A percentile compares a stretch with the other conserved stretches of the same genome.
Evolutionary conservation across 2,797 vertebrate species (phyloP).

Genomic region (Mycteria americana): DNA sequence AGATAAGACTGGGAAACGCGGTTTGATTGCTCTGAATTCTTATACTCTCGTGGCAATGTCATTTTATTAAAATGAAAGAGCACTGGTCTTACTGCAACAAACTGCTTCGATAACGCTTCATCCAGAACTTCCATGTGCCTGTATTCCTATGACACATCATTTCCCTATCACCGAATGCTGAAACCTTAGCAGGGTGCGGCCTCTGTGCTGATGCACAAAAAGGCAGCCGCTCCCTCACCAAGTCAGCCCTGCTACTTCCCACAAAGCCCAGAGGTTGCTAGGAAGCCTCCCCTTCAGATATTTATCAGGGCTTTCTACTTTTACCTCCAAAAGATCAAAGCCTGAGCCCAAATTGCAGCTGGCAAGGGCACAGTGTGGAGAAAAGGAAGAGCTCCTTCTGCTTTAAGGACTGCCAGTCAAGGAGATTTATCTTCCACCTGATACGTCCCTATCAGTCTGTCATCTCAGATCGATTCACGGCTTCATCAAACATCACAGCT

Average conservation of each 20-base stretch:
- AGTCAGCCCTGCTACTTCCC: neutral
- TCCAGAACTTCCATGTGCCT: neutral
- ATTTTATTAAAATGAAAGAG: neutral
- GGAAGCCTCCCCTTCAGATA: neutral
- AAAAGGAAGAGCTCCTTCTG: neutral
- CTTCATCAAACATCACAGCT: slow-evolving; percentile 20
- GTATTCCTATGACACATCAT: neutral
- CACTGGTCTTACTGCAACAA: neutral
- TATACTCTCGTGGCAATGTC: neutral
- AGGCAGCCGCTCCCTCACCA: neutral
- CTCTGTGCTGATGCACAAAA: neutral
- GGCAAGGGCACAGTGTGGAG: neutral
- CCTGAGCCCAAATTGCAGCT: neutral
- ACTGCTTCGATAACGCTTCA: neutral
- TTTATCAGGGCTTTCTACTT: neutral
- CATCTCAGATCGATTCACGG: neutral
- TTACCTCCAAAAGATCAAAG: neutral
- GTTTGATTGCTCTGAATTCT: neutral
- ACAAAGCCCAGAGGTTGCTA: neutral
- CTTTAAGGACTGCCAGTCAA: neutral
- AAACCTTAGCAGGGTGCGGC: neutral
- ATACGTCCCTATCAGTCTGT: neutral
- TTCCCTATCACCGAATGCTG: neutral
- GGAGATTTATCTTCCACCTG: neutral
- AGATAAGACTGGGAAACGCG: neutral